Evolutionary conservation across 1,140 invertebrate species (phyloP).

Genomic region (Bradysia coprophila): DNA sequence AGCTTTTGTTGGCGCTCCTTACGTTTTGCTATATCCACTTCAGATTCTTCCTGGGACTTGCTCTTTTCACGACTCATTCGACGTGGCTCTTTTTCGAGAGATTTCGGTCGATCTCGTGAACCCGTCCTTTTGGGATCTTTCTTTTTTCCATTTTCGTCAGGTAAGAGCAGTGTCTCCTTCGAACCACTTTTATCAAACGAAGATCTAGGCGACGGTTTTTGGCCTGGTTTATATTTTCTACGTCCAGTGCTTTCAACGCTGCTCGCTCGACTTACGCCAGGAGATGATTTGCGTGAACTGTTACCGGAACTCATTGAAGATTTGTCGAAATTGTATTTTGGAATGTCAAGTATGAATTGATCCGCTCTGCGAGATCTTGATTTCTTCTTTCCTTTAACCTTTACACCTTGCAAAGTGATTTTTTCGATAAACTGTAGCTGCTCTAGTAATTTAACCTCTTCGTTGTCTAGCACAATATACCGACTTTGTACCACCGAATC

Average conservation of each 20-base stretch:
- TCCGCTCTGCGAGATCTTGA: conserved; percentile 21
- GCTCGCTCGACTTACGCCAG: conserved; percentile 19
- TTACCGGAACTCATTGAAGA: conserved; percentile 22
- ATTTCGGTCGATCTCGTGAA: conserved; percentile 42
- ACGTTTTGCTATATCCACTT: conserved; percentile 42
- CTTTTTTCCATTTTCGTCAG: conserved; percentile 13
- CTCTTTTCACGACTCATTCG: conserved; percentile 40
- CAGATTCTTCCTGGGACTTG: conserved; percentile 45
- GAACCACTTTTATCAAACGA: neutral
- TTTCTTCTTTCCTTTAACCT: conserved; percentile 24
- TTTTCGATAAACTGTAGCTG: conserved; percentile 20
- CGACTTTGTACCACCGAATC: conserved; percentile 12
- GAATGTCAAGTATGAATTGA: conserved; percentile 21
- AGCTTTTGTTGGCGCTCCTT: conserved; percentile 49
- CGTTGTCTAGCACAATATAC: conserved; percentile 30
- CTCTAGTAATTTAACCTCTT: conserved; percentile 31
- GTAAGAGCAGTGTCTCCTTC: neutral
- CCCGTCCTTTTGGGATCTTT: conserved; percentile 30
- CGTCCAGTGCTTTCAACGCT: conserved; percentile 22
- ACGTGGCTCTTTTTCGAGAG: conserved; percentile 38
- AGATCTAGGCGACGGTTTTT: conserved; percentile 9
- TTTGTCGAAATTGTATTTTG: conserved; percentile 22
- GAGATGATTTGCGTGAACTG: conserved; percentile 21
- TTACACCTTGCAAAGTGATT: conserved; percentile 22
- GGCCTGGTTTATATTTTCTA: conserved; percentile 16